A percentile compares a stretch with the other conserved stretches of the same genome.
Evolutionary conservation across 2,113 vertebrate species (phyloP).

Genomic region (Catharus bicknelli): DNA sequence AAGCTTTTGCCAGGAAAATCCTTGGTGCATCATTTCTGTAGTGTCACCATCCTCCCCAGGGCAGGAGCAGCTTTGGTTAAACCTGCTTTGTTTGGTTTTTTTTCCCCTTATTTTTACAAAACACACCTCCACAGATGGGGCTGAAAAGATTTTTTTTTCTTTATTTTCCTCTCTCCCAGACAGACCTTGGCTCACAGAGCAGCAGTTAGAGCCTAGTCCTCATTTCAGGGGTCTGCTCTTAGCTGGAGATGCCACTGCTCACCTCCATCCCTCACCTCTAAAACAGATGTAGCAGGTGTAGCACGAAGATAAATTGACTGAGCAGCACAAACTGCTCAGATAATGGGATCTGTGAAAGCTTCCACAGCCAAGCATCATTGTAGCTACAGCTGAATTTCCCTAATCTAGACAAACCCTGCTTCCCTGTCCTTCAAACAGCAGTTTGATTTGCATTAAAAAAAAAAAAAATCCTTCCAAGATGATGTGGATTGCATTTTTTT

Average conservation of each 20-base stretch:
- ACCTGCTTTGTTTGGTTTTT: background rate
- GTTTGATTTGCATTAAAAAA: constrained; percentile 21
- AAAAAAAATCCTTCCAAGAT: background rate
- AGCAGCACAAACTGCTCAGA: constrained; percentile 30
- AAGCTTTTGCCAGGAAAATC: background rate
- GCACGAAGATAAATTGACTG: constrained; percentile 27
- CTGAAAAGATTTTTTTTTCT: background rate
- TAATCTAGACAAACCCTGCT: constrained; percentile 38
- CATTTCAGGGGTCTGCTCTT: background rate
- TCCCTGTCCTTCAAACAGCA: constrained; percentile 28
- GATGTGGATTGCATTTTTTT: background rate
- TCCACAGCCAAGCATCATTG: constrained; percentile 6
- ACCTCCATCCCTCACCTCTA: background rate
- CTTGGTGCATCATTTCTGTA: rapidly evolving
- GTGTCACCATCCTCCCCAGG: background rate
- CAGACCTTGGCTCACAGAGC: background rate
- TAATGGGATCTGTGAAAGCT: constrained; percentile 39
- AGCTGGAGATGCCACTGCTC: background rate
- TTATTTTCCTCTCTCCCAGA: background rate
- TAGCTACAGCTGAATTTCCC: constrained; percentile 38
- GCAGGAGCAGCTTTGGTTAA: background rate
- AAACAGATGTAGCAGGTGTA: constrained; percentile 17
- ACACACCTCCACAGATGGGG: background rate
- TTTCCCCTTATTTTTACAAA: background rate
- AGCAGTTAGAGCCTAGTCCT: background rate